A percentile compares a stretch with the other conserved stretches of the same genome.
These are phyloP conservation scores for Hemibagrus wyckioides DNA, from an alignment of 2,113 vertebrate species.

Conservation along the genomic window DNA sequence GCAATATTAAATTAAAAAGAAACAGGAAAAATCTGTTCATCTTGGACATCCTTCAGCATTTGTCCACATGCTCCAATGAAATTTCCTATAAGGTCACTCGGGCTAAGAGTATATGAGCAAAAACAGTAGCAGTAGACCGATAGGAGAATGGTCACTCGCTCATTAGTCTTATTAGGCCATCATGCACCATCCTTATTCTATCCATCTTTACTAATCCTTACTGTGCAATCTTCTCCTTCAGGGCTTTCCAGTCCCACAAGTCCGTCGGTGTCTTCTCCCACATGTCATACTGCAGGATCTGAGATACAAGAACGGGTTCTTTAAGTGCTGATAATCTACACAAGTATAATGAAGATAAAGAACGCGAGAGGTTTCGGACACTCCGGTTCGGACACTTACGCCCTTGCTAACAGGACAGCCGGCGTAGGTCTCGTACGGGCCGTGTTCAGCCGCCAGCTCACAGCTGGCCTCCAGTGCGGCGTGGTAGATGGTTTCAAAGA, in stretches of 20 bases:
- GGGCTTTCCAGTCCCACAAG: constrained; percentile 85
- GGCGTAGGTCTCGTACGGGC: constrained; percentile 84
- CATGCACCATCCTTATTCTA: too few relatives aligned
- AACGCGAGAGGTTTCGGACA: too few relatives aligned
- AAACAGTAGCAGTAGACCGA: not conserved
- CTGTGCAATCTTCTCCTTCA: constrained; percentile 92
- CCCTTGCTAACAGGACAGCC: constrained; percentile 93
- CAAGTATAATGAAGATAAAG: not conserved
- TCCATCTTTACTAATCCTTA: constrained; percentile 70
- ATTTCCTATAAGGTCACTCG: not conserved
- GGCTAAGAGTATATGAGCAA: not conserved
- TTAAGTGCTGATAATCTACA: not conserved
- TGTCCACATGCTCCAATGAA: not conserved
- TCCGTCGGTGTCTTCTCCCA: constrained; percentile 88
- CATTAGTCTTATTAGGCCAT: too few relatives aligned
- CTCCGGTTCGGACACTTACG: constrained; percentile 71
- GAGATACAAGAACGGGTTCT: constrained; percentile 34
- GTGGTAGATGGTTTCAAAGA: constrained; percentile 98
- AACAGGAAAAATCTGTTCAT: not conserved
- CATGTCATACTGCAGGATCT: constrained; percentile 97
- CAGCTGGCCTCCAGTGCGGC: constrained; percentile 92
- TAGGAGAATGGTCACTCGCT: too few relatives aligned
- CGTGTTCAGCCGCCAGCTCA: constrained; percentile 81
- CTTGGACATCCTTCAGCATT: not conserved
- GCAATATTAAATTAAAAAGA: not conserved